These are phyloP conservation scores for Poeciliopsis infans DNA, from an alignment of 2,797 vertebrate species.

Conservation along the genomic window DNA sequence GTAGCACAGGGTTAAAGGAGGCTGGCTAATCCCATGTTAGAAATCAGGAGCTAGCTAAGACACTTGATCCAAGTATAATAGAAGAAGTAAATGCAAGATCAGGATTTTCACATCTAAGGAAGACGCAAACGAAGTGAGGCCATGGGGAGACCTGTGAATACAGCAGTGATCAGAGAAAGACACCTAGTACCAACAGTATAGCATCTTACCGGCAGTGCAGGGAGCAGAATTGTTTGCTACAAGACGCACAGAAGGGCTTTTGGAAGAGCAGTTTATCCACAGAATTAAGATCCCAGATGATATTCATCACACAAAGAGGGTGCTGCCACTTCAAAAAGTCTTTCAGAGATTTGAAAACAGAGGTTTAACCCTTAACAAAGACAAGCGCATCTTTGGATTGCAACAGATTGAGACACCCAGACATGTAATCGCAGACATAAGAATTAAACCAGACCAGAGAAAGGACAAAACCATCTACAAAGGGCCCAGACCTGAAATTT, in stretches of 20 bases:
- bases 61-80: not conserved
- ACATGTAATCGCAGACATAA: not conserved
- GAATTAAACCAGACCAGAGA: not conserved
- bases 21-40: not conserved
- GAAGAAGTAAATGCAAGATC: conserved; percentile 9
- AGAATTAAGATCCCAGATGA: not conserved
- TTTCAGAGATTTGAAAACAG: conserved; percentile 1
- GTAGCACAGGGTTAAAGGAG: conserved; percentile 5
- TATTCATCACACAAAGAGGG: not conserved
- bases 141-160: not conserved
- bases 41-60: conserved; percentile 6
- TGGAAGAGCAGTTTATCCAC: not conserved
- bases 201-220: not conserved
- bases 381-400: not conserved
- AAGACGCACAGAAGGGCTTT: not conserved
- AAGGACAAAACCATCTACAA: not conserved
- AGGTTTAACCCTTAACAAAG: not conserved
- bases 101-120: conserved; percentile 1
- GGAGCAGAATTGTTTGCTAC: not conserved
- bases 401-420: not conserved
- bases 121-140: conserved; percentile 2
- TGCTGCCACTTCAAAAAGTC: not conserved
- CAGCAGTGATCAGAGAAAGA: not conserved
- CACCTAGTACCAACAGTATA: not conserved
- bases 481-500: not conserved